Conservation (phyloP, 2,113 vertebrate genomes). For the Cololabis saira region DNA sequence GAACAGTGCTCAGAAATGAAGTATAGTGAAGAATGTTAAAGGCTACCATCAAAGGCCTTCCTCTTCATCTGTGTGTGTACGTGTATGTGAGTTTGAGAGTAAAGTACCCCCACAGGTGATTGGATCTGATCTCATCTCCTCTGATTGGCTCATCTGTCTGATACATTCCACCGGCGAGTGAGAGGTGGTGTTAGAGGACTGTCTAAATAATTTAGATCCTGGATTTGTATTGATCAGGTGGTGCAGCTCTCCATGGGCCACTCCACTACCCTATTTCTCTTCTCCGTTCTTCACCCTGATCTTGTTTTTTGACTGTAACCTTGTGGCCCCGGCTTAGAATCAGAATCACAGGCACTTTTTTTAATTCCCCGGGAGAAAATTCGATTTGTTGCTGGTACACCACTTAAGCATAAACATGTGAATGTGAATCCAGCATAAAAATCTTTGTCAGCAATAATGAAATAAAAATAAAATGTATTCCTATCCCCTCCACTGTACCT, state of each 20-base stretch:
- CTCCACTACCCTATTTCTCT: slow-evolving; percentile 37
- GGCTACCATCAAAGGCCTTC: slow-evolving; percentile 77
- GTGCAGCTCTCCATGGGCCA: slow-evolving; percentile 54
- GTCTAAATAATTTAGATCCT: slow-evolving; percentile 80
- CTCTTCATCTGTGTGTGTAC: slow-evolving; percentile 50
- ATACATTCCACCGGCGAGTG: slow-evolving; percentile 53
- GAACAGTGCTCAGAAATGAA: slow-evolving; percentile 63
- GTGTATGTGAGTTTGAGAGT: slow-evolving; percentile 45
- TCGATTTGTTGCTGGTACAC: too few species aligned
- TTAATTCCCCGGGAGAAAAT: background rate
- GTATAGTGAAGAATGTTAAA: slow-evolving; percentile 80
- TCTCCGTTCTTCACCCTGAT: slow-evolving; percentile 27
- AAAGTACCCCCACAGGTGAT: slow-evolving; percentile 70
- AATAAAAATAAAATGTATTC: background rate
- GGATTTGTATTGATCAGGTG: slow-evolving; percentile 79
- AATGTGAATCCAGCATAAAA: too few species aligned
- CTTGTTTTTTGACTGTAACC: slow-evolving; percentile 58
- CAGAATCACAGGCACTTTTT: background rate
- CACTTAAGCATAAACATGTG: too few species aligned
- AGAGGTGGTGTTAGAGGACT: slow-evolving; percentile 54
- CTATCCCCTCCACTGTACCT: slow-evolving; percentile 9
- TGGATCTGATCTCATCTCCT: slow-evolving; percentile 66
- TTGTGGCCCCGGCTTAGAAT: slow-evolving; percentile 51
- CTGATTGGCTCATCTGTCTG: slow-evolving; percentile 70
- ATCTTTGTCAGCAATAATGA: too few species aligned